Percentiles rank a stretch among this genome's conserved stretches.
Conservation (phyloP, 2,888 invertebrate genomes). For the Stenurella melanura region DNA sequence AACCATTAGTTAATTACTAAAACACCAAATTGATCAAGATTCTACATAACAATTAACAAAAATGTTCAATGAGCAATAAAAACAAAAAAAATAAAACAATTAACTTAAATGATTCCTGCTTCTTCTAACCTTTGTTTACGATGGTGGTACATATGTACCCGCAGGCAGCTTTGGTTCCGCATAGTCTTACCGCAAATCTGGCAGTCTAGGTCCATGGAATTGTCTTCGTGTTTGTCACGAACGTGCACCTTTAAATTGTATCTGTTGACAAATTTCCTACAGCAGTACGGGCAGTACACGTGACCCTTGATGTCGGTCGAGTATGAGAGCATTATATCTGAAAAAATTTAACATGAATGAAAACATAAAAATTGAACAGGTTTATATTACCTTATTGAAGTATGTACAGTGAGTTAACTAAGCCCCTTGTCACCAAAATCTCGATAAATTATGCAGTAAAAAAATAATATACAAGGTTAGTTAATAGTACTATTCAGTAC, state of each 20-base stretch:
- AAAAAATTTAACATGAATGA: conserved; percentile 53
- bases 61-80: conserved; percentile 46
- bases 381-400: conserved; percentile 54
- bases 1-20: conserved; percentile 43
- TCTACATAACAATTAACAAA: conserved; percentile 50
- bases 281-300: conserved; percentile 80
- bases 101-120: conserved; percentile 47
- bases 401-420: conserved; percentile 46
- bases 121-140: conserved; percentile 74
- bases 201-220: conserved; percentile 81
- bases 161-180: conserved; percentile 79
- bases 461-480: conserved; percentile 13
- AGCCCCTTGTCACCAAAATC: conserved; percentile 38
- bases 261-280: conserved; percentile 79
- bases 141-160: conserved; percentile 81
- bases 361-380: conserved; percentile 54
- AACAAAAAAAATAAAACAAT: conserved; percentile 42
- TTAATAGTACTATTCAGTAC: neutral
- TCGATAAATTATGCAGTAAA: conserved; percentile 24
- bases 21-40: conserved; percentile 52
- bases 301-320: conserved; percentile 72
- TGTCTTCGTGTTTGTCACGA: conserved; percentile 82
- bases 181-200: conserved; percentile 82
- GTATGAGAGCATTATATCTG: conserved; percentile 67
- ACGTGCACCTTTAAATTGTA: conserved; percentile 84